Evolutionary conservation across 2,888 invertebrate genomes (phyloP).

Genomic region (Cerastis leucographa): DNA sequence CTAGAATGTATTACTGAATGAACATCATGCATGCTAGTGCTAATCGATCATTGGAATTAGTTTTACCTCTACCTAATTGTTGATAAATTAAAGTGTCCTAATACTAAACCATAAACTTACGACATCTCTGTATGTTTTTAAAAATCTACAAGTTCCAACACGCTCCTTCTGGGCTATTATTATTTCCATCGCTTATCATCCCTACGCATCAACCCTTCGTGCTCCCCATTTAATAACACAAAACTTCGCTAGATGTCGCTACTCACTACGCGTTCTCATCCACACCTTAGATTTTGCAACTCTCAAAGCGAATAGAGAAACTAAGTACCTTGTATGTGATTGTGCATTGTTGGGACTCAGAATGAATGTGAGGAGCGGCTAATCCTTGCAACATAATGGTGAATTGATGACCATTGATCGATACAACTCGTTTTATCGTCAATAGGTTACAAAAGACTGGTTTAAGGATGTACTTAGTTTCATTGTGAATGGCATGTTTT

Average conservation of each 20-base stretch:
- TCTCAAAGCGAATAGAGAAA: constrained; percentile 50
- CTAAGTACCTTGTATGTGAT: constrained; percentile 50
- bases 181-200: not conserved
- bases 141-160: not conserved
- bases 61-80: not conserved
- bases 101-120: not conserved
- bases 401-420: constrained; percentile 50
- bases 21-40: too few relatives aligned
- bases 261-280: constrained; percentile 43
- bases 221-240: not conserved
- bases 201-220: not conserved
- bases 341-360: constrained; percentile 60
- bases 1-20: too few relatives aligned
- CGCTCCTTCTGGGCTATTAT: not conserved
- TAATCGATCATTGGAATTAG: not conserved
- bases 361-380: constrained; percentile 67
- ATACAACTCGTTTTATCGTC: constrained; percentile 54
- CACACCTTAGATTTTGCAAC: constrained; percentile 66
- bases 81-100: not conserved
- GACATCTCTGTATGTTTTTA: constrained; percentile 1
- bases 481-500: constrained; percentile 14
- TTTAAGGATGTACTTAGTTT: constrained; percentile 25
- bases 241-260: constrained; percentile 52
- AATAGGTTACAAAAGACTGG: constrained; percentile 50
- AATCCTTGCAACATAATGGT: constrained; percentile 64